Evolutionary conservation across 2,113 vertebrate genomes (phyloP), one percentile per base, ranked within the genome.

Genomic region (Pseudopipra pipra): DNA sequence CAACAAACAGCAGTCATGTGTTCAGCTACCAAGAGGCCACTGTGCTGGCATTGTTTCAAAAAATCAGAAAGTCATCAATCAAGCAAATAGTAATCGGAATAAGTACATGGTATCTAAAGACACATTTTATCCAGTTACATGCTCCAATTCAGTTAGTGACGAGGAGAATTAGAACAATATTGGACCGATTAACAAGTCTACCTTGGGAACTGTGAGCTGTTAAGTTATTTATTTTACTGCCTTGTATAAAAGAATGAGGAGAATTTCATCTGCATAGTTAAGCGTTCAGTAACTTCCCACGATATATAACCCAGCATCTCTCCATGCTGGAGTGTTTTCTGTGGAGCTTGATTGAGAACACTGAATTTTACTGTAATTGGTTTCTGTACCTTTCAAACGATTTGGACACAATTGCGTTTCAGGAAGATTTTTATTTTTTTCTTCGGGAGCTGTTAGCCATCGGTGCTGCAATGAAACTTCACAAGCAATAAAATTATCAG

Each of bases 41-140:
- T 84, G 87, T 88, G 95, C 97, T 98, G 97, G 97, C 97, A 97
- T 97, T 98, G 97, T 98, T 98, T 98, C 97, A 97, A 97, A 97
- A 98, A 97, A 96, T 98, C 97, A 97, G 96, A 97, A 98, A 98
- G 97, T 98, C 98, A 97, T 98, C 98, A 97, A 97, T 98, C 98
- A 98, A 95, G 68, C 90, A 93, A 85, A 97, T 96, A 97, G 95
- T 97, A 98, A 97, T 94, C 94, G 86, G 94, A 98, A 94, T 98
- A 97, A 98, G 96, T 97, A 97, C 96, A 96, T 58, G 94, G 93
- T 96, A 97, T 97, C 97, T 94, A 97, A 97, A 97, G 96, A 97
- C 95, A 96, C 93, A 82, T 96, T 97, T 97, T 97, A 96, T 96
- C 97, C 97, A 96, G 92, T 96, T 97, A 97, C 91, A 91, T 96